A percentile compares a stretch with the other conserved stretches of the same genome.
Evolutionary conservation across 2,113 vertebrate genomes (phyloP).

Genomic region (Colistium nudipinnis): DNA sequence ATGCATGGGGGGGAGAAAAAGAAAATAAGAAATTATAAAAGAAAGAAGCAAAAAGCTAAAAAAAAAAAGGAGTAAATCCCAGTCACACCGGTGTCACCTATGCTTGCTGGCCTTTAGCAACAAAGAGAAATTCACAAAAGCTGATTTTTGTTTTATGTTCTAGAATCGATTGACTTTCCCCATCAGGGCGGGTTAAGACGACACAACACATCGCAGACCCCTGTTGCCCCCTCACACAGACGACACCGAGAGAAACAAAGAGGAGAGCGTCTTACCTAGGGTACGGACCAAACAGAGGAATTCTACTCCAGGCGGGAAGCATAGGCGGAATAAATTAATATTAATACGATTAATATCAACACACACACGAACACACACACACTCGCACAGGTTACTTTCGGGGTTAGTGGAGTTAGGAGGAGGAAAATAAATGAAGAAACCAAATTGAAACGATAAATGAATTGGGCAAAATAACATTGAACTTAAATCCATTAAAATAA

Average conservation of each 20-base stretch:
- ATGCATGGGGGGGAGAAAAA: background rate
- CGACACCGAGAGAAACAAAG: slow-evolving; percentile 70
- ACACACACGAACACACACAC: slow-evolving; percentile 78
- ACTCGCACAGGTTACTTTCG: slow-evolving; percentile 72
- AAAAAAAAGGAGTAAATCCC: slow-evolving; percentile 52
- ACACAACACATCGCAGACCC: slow-evolving; percentile 32
- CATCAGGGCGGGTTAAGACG: background rate
- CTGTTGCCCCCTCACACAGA: slow-evolving; percentile 60
- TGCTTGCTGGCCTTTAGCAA: slow-evolving; percentile 61
- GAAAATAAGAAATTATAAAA: slow-evolving; percentile 30
- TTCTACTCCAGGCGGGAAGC: slow-evolving; percentile 98
- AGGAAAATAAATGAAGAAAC: slow-evolving; percentile 29
- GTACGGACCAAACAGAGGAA: slow-evolving; percentile 99
- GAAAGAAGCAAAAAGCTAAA: slow-evolving; percentile 47
- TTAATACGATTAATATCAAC: slow-evolving; percentile 89
- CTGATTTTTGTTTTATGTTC: slow-evolving; percentile 9
- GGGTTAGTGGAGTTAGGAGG: slow-evolving; percentile 75
- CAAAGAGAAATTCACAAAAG: slow-evolving; percentile 7
- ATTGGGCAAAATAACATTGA: slow-evolving; percentile 19
- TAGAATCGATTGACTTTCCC: slow-evolving; percentile 7
- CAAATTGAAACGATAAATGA: slow-evolving; percentile 9
- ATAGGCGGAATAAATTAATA: slow-evolving; percentile 97
- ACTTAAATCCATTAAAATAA: background rate
- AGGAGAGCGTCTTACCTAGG: slow-evolving; percentile 95
- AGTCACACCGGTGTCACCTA: slow-evolving; percentile 63